phyloP scores from a whole-genome alignment of 2,888 invertebrate genomes.

The Terebella lapidaria region DNA sequence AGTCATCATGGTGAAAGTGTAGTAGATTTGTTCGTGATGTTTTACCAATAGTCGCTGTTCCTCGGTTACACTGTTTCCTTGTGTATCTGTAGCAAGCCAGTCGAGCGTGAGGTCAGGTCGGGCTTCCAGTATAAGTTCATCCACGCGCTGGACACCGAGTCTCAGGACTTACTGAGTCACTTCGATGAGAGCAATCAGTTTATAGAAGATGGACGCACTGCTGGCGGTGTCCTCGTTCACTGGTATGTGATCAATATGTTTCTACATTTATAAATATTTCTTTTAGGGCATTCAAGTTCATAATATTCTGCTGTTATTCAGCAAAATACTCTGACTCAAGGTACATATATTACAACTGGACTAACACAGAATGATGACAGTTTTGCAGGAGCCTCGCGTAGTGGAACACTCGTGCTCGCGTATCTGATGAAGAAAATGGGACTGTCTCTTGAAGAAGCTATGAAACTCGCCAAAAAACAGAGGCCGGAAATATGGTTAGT shows the following conservation, averaged over 20 bases:
- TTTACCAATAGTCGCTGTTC: not conserved
- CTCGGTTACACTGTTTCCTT: too few relatives aligned
- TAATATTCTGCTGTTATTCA: too few relatives aligned
- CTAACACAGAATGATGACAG: too few relatives aligned
- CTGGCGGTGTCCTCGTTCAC: slow-evolving; percentile 75
- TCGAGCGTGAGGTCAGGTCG: slow-evolving; percentile 23
- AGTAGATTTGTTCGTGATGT: not conserved
- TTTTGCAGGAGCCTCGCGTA: slow-evolving; percentile 87
- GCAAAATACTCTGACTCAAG: too few relatives aligned
- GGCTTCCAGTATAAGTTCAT: slow-evolving; percentile 28
- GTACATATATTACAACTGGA: too few relatives aligned
- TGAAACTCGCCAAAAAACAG: slow-evolving; percentile 53
- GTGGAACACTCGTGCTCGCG: slow-evolving; percentile 80
- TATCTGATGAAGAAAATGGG: slow-evolving; percentile 81
- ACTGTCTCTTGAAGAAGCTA: slow-evolving; percentile 69
- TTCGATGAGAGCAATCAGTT: slow-evolving; percentile 74
- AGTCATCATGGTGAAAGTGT: not conserved
- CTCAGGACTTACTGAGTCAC: slow-evolving; percentile 76
- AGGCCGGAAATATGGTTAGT: slow-evolving; percentile 24
- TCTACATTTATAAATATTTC: not conserved
- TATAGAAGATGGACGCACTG: slow-evolving; percentile 66
- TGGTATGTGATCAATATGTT: slow-evolving; percentile 59
- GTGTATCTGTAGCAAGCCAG: slow-evolving; percentile 27
- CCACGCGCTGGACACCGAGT: slow-evolving; percentile 34
- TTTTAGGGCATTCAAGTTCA: too few relatives aligned